Evolutionary conservation across 2,888 invertebrate species (phyloP), one percentile per base, ranked within the genome.

Genomic region (Stenurella melanura): DNA sequence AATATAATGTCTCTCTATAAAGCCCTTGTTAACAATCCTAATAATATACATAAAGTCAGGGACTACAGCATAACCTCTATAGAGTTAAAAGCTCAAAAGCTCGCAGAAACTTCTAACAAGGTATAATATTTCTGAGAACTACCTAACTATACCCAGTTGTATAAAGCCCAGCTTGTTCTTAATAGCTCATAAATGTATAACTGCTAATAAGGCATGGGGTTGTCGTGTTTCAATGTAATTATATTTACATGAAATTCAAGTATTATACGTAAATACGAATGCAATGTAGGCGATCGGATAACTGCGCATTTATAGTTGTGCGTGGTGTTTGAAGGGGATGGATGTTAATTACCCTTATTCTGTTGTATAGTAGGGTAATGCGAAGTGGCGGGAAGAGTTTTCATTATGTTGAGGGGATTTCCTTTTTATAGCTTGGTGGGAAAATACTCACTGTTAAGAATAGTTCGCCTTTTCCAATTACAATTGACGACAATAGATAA

Each of bases 281-380:
- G 78, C 77, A 78, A 76, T 78, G 78, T 78, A 81, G 82, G 80
- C 80, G 80, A 81, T 80, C 73, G 78, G 72, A 71, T 77, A 80
- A 79, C 76, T 80, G 80, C 72, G 80, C 81, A 80, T 82, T 83
- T 78, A 80, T 80, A 78, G 77, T 77, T 79, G 72, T 68, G 50
- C 50, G 50, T 50, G n/a, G n/a, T 50, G n/a, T 58, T 73, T 67
- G 26, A 26, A 17, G 64, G 72, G 61, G 60, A 72, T 75, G 17
- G n/a, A 75, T 66, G 60, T 75, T 71, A 71, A 75, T 75, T 75
- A 71, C 71, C 60, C 58, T 75, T 68, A 71, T 75, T 72, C 72
- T 67, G 67, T 50, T n/a, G n/a, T 50, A 50, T 15, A 15, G n/a
- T 50, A 50, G 50, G 50, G n/a, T 50, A 15, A n/a, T n/a, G n/a